phyloP scores from a whole-genome alignment of 2,888 invertebrate genomes.

The Amiota communis region DNA sequence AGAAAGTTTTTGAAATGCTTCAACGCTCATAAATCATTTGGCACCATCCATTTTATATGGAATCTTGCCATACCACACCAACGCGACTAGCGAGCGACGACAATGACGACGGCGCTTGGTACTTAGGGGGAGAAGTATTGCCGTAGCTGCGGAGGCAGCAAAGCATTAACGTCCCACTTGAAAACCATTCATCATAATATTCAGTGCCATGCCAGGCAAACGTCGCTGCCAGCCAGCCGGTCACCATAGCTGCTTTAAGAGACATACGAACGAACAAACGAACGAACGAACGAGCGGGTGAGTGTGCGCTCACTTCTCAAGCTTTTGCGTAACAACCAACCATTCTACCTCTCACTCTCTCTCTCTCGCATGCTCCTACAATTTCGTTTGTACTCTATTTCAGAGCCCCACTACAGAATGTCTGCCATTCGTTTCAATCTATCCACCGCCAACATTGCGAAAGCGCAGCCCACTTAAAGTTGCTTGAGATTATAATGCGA shows the following conservation, averaged over 20 bases:
- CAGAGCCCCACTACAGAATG: neutral
- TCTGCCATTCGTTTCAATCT: too few species aligned
- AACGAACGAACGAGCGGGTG: neutral
- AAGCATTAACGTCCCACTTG: slow-evolving; percentile 59
- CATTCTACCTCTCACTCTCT: neutral
- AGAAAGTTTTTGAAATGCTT: slow-evolving; percentile 54
- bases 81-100: slow-evolving; percentile 5
- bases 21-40: slow-evolving; percentile 60
- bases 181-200: slow-evolving; percentile 63
- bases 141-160: slow-evolving; percentile 31
- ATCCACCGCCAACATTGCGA: slow-evolving; percentile 30
- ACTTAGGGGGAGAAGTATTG: neutral
- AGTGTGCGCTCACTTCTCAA: slow-evolving; percentile 12
- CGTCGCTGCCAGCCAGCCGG: slow-evolving; percentile 27
- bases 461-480: slow-evolving; percentile 60
- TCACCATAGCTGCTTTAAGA: slow-evolving; percentile 40
- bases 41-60: slow-evolving; percentile 56
- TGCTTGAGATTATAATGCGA: slow-evolving; percentile 45
- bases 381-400: neutral
- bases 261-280: neutral
- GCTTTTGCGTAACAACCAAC: neutral
- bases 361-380: neutral
- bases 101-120: neutral
- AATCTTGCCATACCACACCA: slow-evolving; percentile 45
- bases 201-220: slow-evolving; percentile 28